Evolutionary conservation across 2,113 vertebrate species (phyloP).

Genomic region (Paraplagusia blochii): DNA sequence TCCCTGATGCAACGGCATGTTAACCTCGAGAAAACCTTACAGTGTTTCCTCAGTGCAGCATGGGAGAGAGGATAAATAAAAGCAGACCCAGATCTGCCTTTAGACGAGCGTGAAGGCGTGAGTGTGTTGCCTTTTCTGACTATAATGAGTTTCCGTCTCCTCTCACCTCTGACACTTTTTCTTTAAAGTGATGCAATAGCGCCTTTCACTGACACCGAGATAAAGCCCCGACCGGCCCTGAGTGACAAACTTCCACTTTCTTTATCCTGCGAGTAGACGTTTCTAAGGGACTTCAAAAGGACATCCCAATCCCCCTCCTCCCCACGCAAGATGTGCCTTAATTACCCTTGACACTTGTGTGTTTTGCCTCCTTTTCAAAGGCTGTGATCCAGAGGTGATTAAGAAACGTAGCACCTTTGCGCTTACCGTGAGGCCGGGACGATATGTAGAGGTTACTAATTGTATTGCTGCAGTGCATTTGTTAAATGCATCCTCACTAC

Average conservation of each 20-base stretch:
- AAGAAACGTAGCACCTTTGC: background rate
- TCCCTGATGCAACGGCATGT: constrained; percentile 38
- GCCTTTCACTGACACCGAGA: constrained; percentile 12
- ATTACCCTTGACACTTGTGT: constrained; percentile 15
- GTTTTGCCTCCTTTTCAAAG: background rate
- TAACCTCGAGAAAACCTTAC: constrained; percentile 27
- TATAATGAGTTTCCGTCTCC: constrained; percentile 3
- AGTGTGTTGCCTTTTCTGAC: background rate
- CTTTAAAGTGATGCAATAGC: constrained; percentile 13
- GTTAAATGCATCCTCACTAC: no score
- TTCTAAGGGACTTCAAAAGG: constrained; percentile 18
- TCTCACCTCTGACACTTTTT: constrained; percentile 3
- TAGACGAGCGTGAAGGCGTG: background rate
- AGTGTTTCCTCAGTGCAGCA: constrained; percentile 6
- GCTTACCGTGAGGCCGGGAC: constrained; percentile 10
- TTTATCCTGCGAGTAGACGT: constrained; percentile 12
- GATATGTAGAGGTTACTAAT: background rate
- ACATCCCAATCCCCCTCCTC: background rate
- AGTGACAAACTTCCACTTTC: constrained; percentile 3
- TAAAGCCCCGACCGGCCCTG: background rate
- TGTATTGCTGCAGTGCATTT: background rate
- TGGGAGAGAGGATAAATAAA: constrained; percentile 9
- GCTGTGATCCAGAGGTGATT: constrained; percentile 3
- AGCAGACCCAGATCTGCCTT: constrained; percentile 20
- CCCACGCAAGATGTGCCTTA: no score